These are phyloP conservation scores for Dione juno DNA, from an alignment of 2,888 invertebrate genomes.

Conservation along the genomic window DNA sequence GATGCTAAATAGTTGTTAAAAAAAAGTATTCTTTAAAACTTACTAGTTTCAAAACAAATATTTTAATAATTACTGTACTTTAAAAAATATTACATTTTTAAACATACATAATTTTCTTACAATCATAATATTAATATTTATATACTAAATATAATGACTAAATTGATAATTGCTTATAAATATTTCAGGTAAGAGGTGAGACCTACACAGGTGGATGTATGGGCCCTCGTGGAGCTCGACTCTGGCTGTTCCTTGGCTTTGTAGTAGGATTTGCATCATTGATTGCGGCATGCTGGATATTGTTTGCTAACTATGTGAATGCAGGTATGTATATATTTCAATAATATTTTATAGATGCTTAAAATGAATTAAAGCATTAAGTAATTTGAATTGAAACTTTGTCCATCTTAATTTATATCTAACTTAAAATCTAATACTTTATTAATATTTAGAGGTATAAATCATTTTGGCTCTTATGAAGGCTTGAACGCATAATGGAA, in stretches of 20 bases:
- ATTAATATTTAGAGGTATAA: too few species aligned
- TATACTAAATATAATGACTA: neutral
- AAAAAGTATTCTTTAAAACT: too few species aligned
- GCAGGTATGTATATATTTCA: constrained; percentile 77
- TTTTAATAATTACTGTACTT: neutral
- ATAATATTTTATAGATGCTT: constrained; percentile 5
- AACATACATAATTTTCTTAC: neutral
- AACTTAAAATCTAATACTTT: too few species aligned
- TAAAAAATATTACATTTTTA: constrained; percentile 1
- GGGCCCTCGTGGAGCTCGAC: constrained; percentile 93
- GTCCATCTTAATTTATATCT: too few species aligned
- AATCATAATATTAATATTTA: neutral
- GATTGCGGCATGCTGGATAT: constrained; percentile 97
- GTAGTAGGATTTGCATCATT: constrained; percentile 98
- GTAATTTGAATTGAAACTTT: too few species aligned
- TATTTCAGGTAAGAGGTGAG: constrained; percentile 88
- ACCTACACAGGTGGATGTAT: constrained; percentile 92
- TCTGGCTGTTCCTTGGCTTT: constrained; percentile 98
- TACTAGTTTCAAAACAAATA: too few species aligned
- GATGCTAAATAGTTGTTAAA: too few species aligned
- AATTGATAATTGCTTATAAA: neutral
- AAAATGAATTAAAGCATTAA: neutral
- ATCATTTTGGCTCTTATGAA: too few species aligned
- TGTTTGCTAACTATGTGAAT: constrained; percentile 93
- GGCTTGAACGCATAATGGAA: neutral